phyloP scores from a whole-genome alignment of 2,113 vertebrate species.

The Mungos mungo region DNA sequence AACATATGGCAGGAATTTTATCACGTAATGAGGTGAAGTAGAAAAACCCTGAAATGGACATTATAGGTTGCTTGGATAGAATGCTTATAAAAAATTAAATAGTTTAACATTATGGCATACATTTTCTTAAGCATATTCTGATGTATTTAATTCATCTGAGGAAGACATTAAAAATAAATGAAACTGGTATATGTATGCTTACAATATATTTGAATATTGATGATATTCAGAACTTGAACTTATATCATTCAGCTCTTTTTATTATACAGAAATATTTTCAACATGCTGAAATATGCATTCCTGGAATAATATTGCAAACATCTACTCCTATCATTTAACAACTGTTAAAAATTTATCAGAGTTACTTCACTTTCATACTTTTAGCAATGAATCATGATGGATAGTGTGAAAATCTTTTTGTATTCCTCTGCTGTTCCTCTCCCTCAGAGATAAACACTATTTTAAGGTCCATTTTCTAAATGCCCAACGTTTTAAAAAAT shows the following conservation, averaged over 20 bases:
- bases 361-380: not conserved
- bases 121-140: constrained; percentile 2
- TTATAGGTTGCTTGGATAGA: not conserved
- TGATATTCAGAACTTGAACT: not conserved
- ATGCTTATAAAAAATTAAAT: not conserved
- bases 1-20: not conserved
- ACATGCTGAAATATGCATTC: not conserved
- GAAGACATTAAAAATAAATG: not conserved
- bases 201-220: not conserved
- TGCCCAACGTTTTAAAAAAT: not conserved
- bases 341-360: not conserved
- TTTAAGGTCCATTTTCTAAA: not conserved
- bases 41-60: not conserved
- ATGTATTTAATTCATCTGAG: not conserved
- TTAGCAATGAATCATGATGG: not conserved
- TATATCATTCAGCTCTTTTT: not conserved
- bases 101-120: not conserved
- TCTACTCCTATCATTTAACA: not conserved
- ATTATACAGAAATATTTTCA: not conserved
- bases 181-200: not conserved
- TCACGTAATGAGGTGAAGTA: not conserved
- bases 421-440: not conserved
- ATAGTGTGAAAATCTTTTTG: not conserved
- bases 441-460: not conserved
- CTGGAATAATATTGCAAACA: not conserved